Base-by-base conservation (phyloP, 92 coral and sea anemone genomes). In the Heteractis magnifica region DNA sequence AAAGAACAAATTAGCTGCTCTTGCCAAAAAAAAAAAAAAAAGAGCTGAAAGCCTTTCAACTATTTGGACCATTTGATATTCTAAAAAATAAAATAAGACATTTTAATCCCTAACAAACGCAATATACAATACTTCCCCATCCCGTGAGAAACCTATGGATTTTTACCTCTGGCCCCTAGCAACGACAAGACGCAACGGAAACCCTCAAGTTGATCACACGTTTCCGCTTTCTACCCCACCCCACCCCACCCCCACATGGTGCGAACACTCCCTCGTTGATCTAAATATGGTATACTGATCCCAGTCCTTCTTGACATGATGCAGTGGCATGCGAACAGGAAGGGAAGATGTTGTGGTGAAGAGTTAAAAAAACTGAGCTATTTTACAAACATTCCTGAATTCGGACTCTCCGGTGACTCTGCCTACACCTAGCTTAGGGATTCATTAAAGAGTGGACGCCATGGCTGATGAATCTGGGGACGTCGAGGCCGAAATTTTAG, bases 391-490 rank as follows among this genome's bases (percentile, higher is more conserved):
- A 77, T 85, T 85, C 73, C 56, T 26, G 41, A 12, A 50, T 60
- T 78, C 16, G 53, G 51, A 51, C 49, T 59, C 71, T 64, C 83
- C 48, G 55, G 62, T 60, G 41, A 78, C 83, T 8, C 52, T 20
- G 26, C 79, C 23, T 51, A 78, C 73, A 70, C 13, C 51, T 6
- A 48, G 49, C 55, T 78, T 8, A 15, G 88, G 78, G 76, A n/a
- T 52, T 85, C 64, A 72, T 84, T 44, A 51, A 73, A 51, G n/a
- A 51, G 81, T 77, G 75, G 88, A 52, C 83, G 59, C 56, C 75
- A 93, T 93, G 98, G 92, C 90, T 79, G 98, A 93, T 75, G 94
- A 90, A 60, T 82, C 90, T 52, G 87, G 88, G 34, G 94, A 89
- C 70, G 78, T 89, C 11, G 94, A 86, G 83, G 87, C 93, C 19